Evolutionary conservation across 2,888 invertebrate genomes (phyloP).

Genomic region (Clistopyga incitator): DNA sequence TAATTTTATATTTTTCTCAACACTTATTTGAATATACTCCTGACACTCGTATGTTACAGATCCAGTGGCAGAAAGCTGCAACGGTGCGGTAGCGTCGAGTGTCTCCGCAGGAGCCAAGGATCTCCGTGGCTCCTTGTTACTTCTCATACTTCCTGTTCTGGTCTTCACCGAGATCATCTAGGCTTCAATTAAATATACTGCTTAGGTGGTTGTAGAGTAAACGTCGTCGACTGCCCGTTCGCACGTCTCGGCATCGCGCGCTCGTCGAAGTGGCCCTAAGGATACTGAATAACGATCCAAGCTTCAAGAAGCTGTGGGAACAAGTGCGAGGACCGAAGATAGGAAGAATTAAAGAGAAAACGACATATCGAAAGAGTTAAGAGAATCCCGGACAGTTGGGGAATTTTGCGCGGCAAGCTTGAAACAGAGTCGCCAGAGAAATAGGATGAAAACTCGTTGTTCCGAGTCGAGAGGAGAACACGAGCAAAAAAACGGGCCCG

Average conservation of each 20-base stretch:
- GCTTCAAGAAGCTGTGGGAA: neutral
- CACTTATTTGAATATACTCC: too few relatives aligned
- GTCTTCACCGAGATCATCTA: constrained; percentile 75
- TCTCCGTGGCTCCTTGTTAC: constrained; percentile 67
- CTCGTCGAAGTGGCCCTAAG: constrained; percentile 29
- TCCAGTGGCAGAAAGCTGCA: constrained; percentile 79
- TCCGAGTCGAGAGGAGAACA: neutral
- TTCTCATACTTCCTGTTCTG: constrained; percentile 74
- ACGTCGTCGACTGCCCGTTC: constrained; percentile 61
- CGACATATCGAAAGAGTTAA: neutral
- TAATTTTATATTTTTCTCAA: neutral
- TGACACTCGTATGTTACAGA: constrained; percentile 72
- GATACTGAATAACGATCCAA: constrained; percentile 18
- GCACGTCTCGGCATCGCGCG: constrained; percentile 42
- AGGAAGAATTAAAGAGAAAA: neutral
- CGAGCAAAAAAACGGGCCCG: neutral
- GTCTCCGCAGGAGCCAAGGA: constrained; percentile 78
- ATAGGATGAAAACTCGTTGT: neutral
- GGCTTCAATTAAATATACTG: constrained; percentile 46
- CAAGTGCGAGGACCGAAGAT: neutral
- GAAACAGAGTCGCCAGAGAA: constrained; percentile 9
- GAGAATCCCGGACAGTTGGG: neutral
- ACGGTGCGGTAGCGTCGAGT: constrained; percentile 80
- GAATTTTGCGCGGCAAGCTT: neutral
- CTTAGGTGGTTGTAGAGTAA: constrained; percentile 60